Conservation (phyloP, 2,888 invertebrate species). For the Eledona agricola region DNA sequence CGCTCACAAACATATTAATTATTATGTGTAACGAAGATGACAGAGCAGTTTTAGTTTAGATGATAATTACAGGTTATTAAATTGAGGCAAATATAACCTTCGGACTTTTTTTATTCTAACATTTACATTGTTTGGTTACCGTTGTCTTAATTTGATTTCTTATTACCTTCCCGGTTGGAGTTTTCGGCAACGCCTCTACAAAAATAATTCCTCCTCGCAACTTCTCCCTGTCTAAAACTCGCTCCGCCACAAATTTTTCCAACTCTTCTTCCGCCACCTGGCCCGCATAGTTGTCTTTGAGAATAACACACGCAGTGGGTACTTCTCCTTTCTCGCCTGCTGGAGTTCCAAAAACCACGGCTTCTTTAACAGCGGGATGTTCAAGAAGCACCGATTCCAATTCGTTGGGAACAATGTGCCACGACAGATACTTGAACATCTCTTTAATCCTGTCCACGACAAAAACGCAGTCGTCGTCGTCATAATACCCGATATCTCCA, state of each 20-base stretch:
- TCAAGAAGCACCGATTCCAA: slow-evolving; percentile 47
- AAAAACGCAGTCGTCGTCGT: slow-evolving; percentile 50
- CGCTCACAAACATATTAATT: too few relatives aligned
- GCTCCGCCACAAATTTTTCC: slow-evolving; percentile 26
- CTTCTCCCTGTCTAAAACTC: slow-evolving; percentile 35
- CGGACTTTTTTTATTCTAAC: too few relatives aligned
- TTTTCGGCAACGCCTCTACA: slow-evolving; percentile 28
- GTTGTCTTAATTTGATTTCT: slow-evolving; percentile 8
- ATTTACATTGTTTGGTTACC: background rate
- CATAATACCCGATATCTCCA: slow-evolving; percentile 53
- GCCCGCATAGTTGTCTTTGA: slow-evolving; percentile 27
- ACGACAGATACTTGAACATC: slow-evolving; percentile 51
- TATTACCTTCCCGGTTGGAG: slow-evolving; percentile 35
- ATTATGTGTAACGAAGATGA: too few relatives aligned
- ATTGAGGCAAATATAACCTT: too few relatives aligned
- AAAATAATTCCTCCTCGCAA: slow-evolving; percentile 38
- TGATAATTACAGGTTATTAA: too few relatives aligned
- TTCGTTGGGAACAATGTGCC: slow-evolving; percentile 52
- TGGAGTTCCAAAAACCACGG: slow-evolving; percentile 50
- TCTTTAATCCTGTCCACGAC: slow-evolving; percentile 51
- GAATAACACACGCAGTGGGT: slow-evolving; percentile 42
- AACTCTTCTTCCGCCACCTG: slow-evolving; percentile 15
- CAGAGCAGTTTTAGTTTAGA: too few relatives aligned
- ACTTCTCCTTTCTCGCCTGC: slow-evolving; percentile 46
- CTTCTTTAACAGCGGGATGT: slow-evolving; percentile 49